Evolutionary conservation across 2,797 vertebrate species (phyloP), one percentile per base, ranked within the genome.

Genomic region (Chiloscyllium punctatum): DNA sequence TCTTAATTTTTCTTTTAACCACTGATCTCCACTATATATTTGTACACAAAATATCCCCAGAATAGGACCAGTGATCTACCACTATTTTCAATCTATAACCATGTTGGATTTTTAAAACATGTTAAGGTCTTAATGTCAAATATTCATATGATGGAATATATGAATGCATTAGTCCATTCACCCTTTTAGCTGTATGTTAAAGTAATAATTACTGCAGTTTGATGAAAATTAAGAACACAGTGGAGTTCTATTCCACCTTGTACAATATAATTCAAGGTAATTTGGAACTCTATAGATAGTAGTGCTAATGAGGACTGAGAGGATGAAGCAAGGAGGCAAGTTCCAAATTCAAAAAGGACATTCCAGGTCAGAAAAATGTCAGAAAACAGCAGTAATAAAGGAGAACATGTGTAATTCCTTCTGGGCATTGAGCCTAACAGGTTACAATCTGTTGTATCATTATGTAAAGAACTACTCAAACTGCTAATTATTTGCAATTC

Each of bases 401-500:
- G 48, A 77, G 71, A 71, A 6, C 25, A n/a, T 27, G n/a, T 95
- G 33, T 7, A 53, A 33, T 18, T 77, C 94, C 71, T 33, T 25
- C 94, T 77, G 48, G 69, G 25, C 7, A 51, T 94, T 13, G 8
- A 74, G 37, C 42, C 42, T 51, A 53, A 72, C 18, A 30, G 51
- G 94, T 69, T 53, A 30, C 71, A 74, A 57, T 74, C 94, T 33
- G 48, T 23, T 57, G 71, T 51, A 21, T 74, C 71, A 13, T 77
- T 74, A 95, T 77, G 48, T 95, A 27, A 51, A 53, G 94, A 77
- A 95, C 13, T 16, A 74, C 91, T 11, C n/a, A 94, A 94, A 77
- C 57, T 95, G 69, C 9, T 72, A 94, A 94, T 51, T 94, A 94
- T 94, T 48, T 72, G 13, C 68, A 71, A 72, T 53, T 53, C 94